Conservation (phyloP, 2,888 invertebrate species). For the Ditula angustiorana region DNA sequence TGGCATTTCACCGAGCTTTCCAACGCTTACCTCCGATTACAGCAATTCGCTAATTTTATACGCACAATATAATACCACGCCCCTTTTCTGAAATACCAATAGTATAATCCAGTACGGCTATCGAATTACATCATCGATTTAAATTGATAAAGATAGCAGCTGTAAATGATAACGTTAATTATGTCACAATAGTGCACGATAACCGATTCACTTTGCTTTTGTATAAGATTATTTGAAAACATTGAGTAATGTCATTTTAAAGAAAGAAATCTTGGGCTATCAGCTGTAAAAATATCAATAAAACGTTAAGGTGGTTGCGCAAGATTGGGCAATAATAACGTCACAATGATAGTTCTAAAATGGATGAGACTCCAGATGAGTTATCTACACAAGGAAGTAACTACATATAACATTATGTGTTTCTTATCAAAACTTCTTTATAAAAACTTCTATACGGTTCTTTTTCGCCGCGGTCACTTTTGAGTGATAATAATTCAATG, state of each 20-base stretch:
- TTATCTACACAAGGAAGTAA: conserved; percentile 10
- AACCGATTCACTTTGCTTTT: conserved; percentile 24
- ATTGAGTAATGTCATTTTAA: conserved; percentile 19
- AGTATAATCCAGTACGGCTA: not conserved
- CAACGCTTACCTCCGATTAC: conserved; percentile 48
- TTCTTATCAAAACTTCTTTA: conserved; percentile 4
- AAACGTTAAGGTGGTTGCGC: conserved; percentile 19
- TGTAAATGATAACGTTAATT: conserved; percentile 24
- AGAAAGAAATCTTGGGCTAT: conserved; percentile 27
- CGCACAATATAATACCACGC: conserved; percentile 11
- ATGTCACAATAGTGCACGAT: conserved; percentile 33
- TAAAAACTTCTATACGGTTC: not conserved
- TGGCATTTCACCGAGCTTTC: conserved; percentile 70
- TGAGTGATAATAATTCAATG: too few relatives aligned
- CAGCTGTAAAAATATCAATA: conserved; percentile 6
- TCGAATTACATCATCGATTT: conserved; percentile 22
- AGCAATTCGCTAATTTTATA: conserved; percentile 24
- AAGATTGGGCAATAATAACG: conserved; percentile 20
- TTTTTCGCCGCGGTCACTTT: not conserved
- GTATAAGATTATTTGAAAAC: conserved; percentile 10
- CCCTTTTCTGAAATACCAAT: not conserved
- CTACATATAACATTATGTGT: not conserved
- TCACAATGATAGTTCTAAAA: conserved; percentile 8
- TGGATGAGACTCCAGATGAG: conserved; percentile 2
- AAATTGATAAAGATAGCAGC: conserved; percentile 11